These are phyloP conservation scores for Heterohyrax brucei DNA, from an alignment of 2,797 vertebrate genomes.

Conservation along the genomic window DNA sequence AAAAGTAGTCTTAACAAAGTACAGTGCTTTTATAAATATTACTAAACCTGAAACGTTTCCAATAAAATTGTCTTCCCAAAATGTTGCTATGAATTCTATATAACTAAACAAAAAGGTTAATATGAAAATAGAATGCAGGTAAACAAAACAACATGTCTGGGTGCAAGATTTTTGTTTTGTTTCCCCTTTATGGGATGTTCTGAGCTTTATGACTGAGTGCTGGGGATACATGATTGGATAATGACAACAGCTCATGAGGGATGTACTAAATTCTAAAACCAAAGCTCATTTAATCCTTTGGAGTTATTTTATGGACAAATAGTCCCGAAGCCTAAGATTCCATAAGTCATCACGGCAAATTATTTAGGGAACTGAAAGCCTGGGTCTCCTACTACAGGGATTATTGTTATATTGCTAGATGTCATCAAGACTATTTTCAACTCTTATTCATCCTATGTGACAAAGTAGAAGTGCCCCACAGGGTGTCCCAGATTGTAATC, in stretches of 20 bases:
- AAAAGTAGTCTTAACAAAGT: not conserved
- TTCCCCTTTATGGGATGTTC: not conserved
- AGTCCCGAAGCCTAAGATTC: not conserved
- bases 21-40: not conserved
- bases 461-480: no score
- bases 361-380: not conserved
- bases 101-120: not conserved
- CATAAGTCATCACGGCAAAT: not conserved
- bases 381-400: not conserved
- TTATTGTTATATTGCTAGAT: not conserved
- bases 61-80: constrained; percentile 43
- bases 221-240: not conserved
- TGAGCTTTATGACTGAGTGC: not conserved
- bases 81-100: not conserved
- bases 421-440: no score
- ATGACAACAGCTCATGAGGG: not conserved
- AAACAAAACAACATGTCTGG: not conserved
- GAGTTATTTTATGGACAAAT: constrained; percentile 3
- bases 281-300: not conserved
- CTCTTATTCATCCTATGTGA: no score
- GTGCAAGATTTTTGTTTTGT: not conserved
- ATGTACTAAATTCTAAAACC: not conserved
- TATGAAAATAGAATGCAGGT: not conserved
- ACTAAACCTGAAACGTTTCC: not conserved
- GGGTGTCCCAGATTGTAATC: not conserved